phyloP scores from a whole-genome alignment of 2,888 invertebrate species.

The Protodeltote pygarga region DNA sequence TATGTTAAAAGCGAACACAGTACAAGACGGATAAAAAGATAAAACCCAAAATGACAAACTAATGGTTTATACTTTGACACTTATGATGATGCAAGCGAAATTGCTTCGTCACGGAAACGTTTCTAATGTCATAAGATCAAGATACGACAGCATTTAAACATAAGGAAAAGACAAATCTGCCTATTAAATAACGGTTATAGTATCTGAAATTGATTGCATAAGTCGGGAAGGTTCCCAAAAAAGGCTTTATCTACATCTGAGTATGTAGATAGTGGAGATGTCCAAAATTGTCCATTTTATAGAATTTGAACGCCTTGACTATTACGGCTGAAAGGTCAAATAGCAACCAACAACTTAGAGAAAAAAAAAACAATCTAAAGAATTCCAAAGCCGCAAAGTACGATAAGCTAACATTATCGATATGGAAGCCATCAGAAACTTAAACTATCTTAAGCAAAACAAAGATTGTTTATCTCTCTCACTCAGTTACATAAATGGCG shows the following conservation, averaged over 20 bases:
- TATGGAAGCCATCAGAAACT: slow-evolving; percentile 13
- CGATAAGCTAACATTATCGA: slow-evolving; percentile 26
- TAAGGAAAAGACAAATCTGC: no score
- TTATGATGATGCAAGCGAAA: slow-evolving; percentile 40
- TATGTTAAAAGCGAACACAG: slow-evolving; percentile 23
- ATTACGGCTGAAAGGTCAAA: no score
- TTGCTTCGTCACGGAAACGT: slow-evolving; percentile 52
- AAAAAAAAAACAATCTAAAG: no score
- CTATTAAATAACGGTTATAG: no score
- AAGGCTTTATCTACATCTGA: no score
- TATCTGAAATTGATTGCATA: background rate
- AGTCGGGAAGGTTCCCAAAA: no score
- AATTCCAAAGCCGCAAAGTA: slow-evolving; percentile 7
- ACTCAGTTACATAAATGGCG: slow-evolving; percentile 48
- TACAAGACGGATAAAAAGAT: slow-evolving; percentile 27
- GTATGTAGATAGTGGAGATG: no score
- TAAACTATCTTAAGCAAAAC: slow-evolving; percentile 32
- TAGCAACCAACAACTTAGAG: no score
- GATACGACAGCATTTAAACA: background rate
- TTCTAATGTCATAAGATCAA: slow-evolving; percentile 37
- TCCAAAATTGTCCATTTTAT: no score
- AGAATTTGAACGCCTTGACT: no score
- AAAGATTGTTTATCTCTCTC: slow-evolving; percentile 45
- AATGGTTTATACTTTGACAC: slow-evolving; percentile 33
- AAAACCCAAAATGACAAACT: slow-evolving; percentile 30